Evolutionary conservation across 1,140 invertebrate species (phyloP), one percentile per base, ranked within the genome.

Genomic region (Temnothorax longispinosus): DNA sequence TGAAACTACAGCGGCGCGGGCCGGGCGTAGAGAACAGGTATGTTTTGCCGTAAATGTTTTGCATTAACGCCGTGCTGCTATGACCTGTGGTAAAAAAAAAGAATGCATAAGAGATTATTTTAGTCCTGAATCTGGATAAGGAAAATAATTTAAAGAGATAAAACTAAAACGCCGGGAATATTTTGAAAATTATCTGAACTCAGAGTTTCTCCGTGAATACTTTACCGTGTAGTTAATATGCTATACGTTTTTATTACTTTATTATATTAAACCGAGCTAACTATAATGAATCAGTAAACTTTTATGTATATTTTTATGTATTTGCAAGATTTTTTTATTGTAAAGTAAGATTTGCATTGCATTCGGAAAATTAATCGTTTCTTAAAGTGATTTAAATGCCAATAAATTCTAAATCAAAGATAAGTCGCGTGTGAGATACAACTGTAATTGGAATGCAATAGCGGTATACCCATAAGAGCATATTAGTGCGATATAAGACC

Each of bases 381-480:
- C 38, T 64, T 41, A 41, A 65, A 65, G 11, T 6, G 10, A 65
- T 41, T 77, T 44, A 77, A 6, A 10, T 64, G n/a, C 5, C 56
- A 8, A 10, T 77, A n/a, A 77, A 77, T 60, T 15, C 8, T 58
- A 96, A n/a, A 98, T 94, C 3, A 98, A 95, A 2, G 96, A 96
- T 0, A 97, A 95, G 90, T 97, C 96, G 76, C 96, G 96, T 15
- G 96, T 93, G 10, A 97, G 96, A 41, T 72, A 7, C 21, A 74
- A 64, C 6, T 50, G 41, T n/a, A 65, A 65, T 41, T 77, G 41
- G 8, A 64, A 65, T 35, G 41, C 41, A 78, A 47, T 11, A 65
- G 18, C 27, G 2, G 8, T 18, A 35, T 54, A 27, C 1, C 4
- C 15, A 58, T 58, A 58, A 65, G 41, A 13, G 27, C 18, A 35